phyloP scores from a whole-genome alignment of 2,797 vertebrate genomes.

The Anguilla anguilla region DNA sequence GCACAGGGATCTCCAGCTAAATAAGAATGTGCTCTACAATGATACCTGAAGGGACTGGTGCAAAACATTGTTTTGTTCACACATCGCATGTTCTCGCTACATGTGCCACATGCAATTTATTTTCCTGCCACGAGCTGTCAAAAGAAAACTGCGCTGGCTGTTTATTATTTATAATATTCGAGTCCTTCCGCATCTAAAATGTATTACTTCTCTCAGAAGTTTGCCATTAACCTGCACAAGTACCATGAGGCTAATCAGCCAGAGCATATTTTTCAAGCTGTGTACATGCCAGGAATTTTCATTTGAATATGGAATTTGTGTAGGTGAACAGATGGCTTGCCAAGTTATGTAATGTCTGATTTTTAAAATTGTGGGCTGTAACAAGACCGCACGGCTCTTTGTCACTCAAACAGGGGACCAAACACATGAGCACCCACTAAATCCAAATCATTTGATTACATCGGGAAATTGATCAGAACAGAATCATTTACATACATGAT shows the following conservation, averaged over 20 bases:
- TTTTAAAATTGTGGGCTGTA: background rate
- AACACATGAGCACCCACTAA: background rate
- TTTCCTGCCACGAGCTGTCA: slow-evolving; percentile 26
- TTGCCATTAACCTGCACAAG: background rate
- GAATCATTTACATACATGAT: no score
- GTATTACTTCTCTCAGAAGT: background rate
- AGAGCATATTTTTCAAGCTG: background rate
- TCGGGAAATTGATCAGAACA: background rate
- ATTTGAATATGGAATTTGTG: background rate
- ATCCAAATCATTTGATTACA: background rate
- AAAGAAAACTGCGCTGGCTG: slow-evolving; percentile 20
- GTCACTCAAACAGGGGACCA: background rate
- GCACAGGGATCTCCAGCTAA: background rate
- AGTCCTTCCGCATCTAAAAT: background rate
- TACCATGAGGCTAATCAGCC: background rate
- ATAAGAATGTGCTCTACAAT: background rate
- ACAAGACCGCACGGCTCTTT: background rate
- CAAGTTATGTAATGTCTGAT: slow-evolving; percentile 8
- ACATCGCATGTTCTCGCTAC: background rate
- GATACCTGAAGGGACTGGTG: background rate
- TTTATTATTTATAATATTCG: slow-evolving; percentile 5
- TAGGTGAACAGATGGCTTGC: slow-evolving; percentile 11
- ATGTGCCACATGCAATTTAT: slow-evolving; percentile 26
- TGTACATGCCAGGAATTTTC: background rate
- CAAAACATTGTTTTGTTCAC: background rate